Percentiles rank a stretch among this genome's conserved stretches.
These are phyloP conservation scores for Caerostris darwini DNA, from an alignment of 1,140 invertebrate genomes.

Conservation along the genomic window DNA sequence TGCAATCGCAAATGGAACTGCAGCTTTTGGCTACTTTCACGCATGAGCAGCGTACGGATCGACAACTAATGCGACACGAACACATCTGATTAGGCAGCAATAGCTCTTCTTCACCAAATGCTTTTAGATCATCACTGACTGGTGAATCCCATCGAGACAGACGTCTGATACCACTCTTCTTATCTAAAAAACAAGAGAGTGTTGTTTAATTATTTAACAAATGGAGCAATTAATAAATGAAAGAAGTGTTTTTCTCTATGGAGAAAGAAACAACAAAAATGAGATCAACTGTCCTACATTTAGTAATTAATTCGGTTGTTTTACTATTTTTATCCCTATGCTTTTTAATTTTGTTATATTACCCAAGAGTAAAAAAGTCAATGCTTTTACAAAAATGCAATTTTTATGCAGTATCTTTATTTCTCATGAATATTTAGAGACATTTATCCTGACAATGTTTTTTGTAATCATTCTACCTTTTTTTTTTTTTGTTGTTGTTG, in stretches of 20 bases:
- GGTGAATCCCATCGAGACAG: conserved; percentile 43
- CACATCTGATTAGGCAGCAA: conserved; percentile 49
- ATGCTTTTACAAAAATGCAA: too few species aligned
- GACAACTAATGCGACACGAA: conserved; percentile 74
- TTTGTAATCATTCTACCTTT: too few species aligned
- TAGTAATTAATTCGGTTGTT: too few species aligned
- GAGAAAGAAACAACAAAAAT: too few species aligned
- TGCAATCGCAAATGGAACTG: conserved; percentile 65
- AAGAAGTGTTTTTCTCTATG: not conserved
- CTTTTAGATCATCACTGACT: not conserved
- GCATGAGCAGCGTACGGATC: conserved; percentile 72
- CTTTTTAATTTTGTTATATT: too few species aligned
- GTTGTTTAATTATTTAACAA: not conserved
- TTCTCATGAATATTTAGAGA: too few species aligned
- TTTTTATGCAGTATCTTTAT: too few species aligned
- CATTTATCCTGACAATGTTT: too few species aligned
- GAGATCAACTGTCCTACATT: too few species aligned
- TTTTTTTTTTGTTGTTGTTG: too few species aligned
- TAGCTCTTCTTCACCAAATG: not conserved
- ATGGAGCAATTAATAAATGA: not conserved
- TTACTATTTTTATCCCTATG: too few species aligned
- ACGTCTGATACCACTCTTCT: conserved; percentile 11
- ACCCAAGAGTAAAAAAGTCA: too few species aligned
- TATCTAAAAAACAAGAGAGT: not conserved
- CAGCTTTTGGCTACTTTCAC: conserved; percentile 75